Evolutionary conservation across 64 coral and sea anemone species (phyloP).

Genomic region (Dendronephthya gigantea): DNA sequence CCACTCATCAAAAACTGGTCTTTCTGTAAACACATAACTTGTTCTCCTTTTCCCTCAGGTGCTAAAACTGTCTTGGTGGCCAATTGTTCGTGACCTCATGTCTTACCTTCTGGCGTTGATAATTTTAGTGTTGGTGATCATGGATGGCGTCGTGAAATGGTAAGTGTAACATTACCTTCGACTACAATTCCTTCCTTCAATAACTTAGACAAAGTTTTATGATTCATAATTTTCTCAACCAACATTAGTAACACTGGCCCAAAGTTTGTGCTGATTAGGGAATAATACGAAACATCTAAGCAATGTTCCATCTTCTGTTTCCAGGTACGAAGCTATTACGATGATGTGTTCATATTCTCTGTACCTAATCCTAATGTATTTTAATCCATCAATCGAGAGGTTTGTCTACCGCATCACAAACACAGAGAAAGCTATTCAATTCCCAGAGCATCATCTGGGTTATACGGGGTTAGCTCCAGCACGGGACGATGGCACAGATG

Average conservation of each 20-base stretch:
- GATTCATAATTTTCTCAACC: neutral
- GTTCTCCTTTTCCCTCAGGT: constrained; percentile 41
- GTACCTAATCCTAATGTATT: constrained; percentile 89
- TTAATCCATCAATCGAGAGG: constrained; percentile 77
- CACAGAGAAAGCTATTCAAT: constrained; percentile 53
- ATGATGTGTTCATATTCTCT: constrained; percentile 91
- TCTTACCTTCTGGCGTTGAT: constrained; percentile 88
- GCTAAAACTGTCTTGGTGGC: constrained; percentile 90
- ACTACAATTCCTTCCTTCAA: neutral
- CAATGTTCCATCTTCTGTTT: neutral
- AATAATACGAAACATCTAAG: no score
- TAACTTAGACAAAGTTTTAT: neutral
- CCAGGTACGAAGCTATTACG: constrained; percentile 84
- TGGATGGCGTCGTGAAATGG: constrained; percentile 95
- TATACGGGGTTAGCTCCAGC: constrained; percentile 22
- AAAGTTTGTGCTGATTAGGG: neutral
- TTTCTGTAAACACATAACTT: no score
- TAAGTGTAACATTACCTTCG: constrained; percentile 16
- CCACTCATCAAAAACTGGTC: no score
- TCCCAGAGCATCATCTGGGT: constrained; percentile 67
- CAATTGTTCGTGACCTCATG: constrained; percentile 66
- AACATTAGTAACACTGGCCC: neutral
- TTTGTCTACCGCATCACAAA: constrained; percentile 81
- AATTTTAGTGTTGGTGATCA: constrained; percentile 71
- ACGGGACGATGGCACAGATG: constrained; percentile 12